phyloP scores from a whole-genome alignment of 2,797 vertebrate species.

The Craterocephalus amniculus region DNA sequence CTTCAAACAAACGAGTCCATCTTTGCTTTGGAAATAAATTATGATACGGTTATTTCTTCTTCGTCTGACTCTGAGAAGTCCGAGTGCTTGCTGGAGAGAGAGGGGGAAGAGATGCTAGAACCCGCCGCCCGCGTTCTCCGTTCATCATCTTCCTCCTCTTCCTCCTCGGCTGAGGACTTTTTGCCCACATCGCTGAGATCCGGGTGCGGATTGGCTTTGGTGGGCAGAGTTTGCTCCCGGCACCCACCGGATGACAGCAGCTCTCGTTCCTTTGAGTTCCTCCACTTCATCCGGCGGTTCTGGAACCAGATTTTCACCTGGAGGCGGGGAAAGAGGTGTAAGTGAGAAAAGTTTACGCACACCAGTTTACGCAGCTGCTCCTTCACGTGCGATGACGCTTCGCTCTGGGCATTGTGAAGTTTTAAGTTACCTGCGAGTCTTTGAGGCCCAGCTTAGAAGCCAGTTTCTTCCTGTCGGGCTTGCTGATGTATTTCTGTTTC shows the following conservation, averaged over 20 bases:
- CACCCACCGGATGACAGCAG: conserved; percentile 95
- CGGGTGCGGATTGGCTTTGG: conserved; percentile 95
- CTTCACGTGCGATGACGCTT: conserved; percentile 24
- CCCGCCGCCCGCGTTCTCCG: conserved; percentile 75
- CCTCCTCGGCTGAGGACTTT: conserved; percentile 86
- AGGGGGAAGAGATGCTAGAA: conserved; percentile 84
- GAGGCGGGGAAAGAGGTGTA: fast-evolving
- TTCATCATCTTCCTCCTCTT: conserved; percentile 74
- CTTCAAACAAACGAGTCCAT: conserved; percentile 47
- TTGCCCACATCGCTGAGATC: conserved; percentile 97
- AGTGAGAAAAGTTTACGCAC: not conserved
- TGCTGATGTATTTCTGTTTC: conserved; percentile 99
- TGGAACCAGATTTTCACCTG: conserved; percentile 99
- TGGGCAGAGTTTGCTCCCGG: conserved; percentile 95
- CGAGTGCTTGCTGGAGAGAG: conserved; percentile 91
- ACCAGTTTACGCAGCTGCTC: not conserved
- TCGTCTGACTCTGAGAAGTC: conserved; percentile 96
- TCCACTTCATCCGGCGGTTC: conserved; percentile 97
- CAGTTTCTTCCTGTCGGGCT: conserved; percentile 95
- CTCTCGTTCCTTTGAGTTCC: conserved; percentile 96
- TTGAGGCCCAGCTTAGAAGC: conserved; percentile 94
- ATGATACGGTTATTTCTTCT: conserved; percentile 95
- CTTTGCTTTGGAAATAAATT: conserved; percentile 65
- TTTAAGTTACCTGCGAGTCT: conserved; percentile 90
- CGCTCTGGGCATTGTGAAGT: not conserved